These are phyloP conservation scores for Mongoloraphidia duomilia DNA, from an alignment of 2,888 invertebrate species.

Conservation along the genomic window DNA sequence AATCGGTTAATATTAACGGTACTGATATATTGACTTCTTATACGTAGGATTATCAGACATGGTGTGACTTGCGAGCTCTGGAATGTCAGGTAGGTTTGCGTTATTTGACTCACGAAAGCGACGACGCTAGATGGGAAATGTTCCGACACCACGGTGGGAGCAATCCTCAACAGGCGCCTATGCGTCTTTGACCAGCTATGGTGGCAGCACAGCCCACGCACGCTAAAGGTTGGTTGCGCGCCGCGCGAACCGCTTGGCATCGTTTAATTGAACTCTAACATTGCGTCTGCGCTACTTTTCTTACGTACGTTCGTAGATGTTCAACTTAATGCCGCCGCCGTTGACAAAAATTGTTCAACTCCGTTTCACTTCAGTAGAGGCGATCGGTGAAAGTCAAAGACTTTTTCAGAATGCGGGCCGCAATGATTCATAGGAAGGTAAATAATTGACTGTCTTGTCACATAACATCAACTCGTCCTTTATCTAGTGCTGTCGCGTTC, in stretches of 20 bases:
- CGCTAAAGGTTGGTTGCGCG: slow-evolving; percentile 34
- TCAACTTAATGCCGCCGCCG: no score
- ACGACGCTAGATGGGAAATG: slow-evolving; percentile 79
- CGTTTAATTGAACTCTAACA: slow-evolving; percentile 21
- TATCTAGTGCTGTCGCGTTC: no score
- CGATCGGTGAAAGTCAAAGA: no score
- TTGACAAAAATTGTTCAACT: no score
- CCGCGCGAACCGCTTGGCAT: slow-evolving; percentile 26
- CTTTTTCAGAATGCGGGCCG: no score
- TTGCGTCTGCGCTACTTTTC: neutral
- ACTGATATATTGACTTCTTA: neutral
- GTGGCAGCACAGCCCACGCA: slow-evolving; percentile 16
- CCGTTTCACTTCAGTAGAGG: no score
- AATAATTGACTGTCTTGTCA: no score
- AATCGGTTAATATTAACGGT: no score
- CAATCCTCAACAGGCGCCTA: slow-evolving; percentile 12
- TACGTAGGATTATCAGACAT: slow-evolving; percentile 73
- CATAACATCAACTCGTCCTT: no score
- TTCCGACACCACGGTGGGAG: slow-evolving; percentile 21
- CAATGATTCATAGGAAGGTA: no score
- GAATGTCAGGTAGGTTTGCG: slow-evolving; percentile 60
- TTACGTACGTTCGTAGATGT: no score
- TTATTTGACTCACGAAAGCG: slow-evolving; percentile 83
- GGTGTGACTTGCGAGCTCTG: slow-evolving; percentile 82
- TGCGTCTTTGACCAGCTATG: slow-evolving; percentile 26